Percentiles rank a stretch among this genome's conserved stretches.
Conservation (phyloP, 2,888 invertebrate species). For the Lycaena phlaeas region DNA sequence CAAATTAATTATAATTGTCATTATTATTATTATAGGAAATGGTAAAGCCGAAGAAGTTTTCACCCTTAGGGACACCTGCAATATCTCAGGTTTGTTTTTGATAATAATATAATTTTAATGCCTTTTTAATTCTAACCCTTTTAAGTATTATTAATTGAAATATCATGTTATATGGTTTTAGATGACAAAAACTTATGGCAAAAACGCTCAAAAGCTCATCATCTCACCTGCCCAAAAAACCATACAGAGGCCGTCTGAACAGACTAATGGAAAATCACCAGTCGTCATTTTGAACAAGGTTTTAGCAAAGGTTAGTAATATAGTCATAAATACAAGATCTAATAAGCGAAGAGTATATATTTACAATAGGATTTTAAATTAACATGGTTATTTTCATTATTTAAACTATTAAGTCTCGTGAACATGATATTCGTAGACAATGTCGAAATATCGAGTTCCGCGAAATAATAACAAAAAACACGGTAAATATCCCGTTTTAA, state of each 20-base stretch:
- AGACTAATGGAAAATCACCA: slow-evolving; percentile 44
- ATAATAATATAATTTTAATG: too few species aligned
- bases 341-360: too few species aligned
- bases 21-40: slow-evolving; percentile 44
- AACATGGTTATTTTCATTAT: too few species aligned
- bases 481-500: too few species aligned
- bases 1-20: not conserved
- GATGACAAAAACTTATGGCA: slow-evolving; percentile 41
- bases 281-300: slow-evolving; percentile 59
- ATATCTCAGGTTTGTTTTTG: slow-evolving; percentile 41
- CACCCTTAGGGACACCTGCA: slow-evolving; percentile 35
- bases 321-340: not conserved
- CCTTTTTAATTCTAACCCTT: too few species aligned
- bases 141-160: too few species aligned
- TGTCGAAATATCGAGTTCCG: too few species aligned
- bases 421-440: too few species aligned
- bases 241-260: slow-evolving; percentile 47
- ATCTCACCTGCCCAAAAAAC: slow-evolving; percentile 70
- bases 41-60: slow-evolving; percentile 48
- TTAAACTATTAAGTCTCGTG: too few species aligned
- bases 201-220: slow-evolving; percentile 42
- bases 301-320: slow-evolving; percentile 42
- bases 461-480: too few species aligned
- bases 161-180: slow-evolving; percentile 16
- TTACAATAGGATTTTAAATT: too few species aligned